A percentile compares a stretch with the other conserved stretches of the same genome.
These are phyloP conservation scores for Andrena camellia DNA, from an alignment of 2,888 invertebrate genomes.

Conservation along the genomic window DNA sequence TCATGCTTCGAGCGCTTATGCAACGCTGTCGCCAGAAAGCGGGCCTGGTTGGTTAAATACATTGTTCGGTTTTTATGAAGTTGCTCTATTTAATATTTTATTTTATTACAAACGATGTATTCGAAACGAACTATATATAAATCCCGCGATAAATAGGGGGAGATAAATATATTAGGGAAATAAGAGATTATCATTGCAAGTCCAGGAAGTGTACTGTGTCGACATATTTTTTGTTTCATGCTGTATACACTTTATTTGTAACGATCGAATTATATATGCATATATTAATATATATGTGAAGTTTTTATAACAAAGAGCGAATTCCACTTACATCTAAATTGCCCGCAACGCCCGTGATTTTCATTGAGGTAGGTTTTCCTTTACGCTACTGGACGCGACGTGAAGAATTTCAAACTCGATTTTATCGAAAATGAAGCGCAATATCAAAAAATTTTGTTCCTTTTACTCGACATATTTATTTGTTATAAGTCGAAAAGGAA, in stretches of 20 bases:
- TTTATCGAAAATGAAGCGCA: no score
- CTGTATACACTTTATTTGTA: conserved; percentile 38
- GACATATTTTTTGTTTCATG: conserved; percentile 50
- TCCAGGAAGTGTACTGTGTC: conserved; percentile 26
- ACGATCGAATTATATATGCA: conserved; percentile 9
- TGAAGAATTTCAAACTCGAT: no score
- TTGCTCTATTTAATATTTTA: conserved; percentile 62
- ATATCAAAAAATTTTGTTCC: no score
- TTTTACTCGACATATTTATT: no score
- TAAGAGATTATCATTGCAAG: conserved; percentile 25
- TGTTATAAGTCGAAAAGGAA: no score
- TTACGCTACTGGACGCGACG: no score
- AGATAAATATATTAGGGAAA: conserved; percentile 47
- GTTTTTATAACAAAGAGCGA: conserved; percentile 24
- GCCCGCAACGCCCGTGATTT: no score
- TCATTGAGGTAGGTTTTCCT: no score
- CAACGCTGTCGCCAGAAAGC: conserved; percentile 98
- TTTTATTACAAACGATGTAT: conserved; percentile 61
- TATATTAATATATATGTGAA: conserved; percentile 11
- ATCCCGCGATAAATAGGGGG: conserved; percentile 33
- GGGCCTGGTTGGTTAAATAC: conserved; percentile 90
- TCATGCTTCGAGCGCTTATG: conserved; percentile 97
- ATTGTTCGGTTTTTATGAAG: conserved; percentile 38
- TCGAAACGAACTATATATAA: conserved; percentile 46
- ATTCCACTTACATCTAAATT: no score